Percentiles rank a stretch among this genome's conserved stretches.
Conservation (phyloP, 2,797 vertebrate genomes). For the Paramormyrops hopkinsi region DNA sequence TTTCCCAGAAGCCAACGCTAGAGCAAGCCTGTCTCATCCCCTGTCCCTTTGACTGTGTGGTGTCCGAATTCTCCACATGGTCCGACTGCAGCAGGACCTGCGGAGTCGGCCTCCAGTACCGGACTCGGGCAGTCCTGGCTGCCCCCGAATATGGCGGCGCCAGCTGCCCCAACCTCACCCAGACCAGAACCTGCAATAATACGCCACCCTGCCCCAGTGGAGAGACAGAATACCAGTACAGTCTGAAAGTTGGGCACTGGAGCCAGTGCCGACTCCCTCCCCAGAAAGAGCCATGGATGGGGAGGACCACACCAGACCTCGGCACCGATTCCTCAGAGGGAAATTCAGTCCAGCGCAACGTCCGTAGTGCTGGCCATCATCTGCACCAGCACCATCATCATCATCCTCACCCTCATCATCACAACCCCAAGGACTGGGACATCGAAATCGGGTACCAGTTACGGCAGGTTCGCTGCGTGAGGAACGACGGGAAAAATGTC, state of each 20-base stretch:
- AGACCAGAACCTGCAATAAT: conserved; percentile 67
- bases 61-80: conserved; percentile 83
- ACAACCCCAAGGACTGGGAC: conserved; percentile 52
- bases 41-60: conserved; percentile 85
- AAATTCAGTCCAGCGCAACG: conserved; percentile 52
- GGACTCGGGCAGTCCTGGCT: conserved; percentile 70
- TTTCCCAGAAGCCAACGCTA: conserved; percentile 65
- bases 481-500: conserved; percentile 74
- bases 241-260: conserved; percentile 84
- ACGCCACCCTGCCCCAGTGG: conserved; percentile 61
- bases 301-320: conserved; percentile 67
- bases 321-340: conserved; percentile 59
- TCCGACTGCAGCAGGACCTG: conserved; percentile 74
- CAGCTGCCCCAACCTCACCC: conserved; percentile 78
- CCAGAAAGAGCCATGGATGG: conserved; percentile 59
- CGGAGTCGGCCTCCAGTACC: conserved; percentile 65
- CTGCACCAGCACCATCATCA: conserved; percentile 41
- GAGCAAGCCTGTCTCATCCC: conserved; percentile 93
- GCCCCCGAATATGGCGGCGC: conserved; percentile 82
- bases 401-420: conserved; percentile 34
- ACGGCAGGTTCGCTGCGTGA: conserved; percentile 75
- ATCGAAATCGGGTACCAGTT: conserved; percentile 83
- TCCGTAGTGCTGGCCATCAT: conserved; percentile 37
- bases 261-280: conserved; percentile 71
- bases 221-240: conserved; percentile 74